phyloP scores from a whole-genome alignment of 2,888 invertebrate species.

The Pharmacophagus antenor region DNA sequence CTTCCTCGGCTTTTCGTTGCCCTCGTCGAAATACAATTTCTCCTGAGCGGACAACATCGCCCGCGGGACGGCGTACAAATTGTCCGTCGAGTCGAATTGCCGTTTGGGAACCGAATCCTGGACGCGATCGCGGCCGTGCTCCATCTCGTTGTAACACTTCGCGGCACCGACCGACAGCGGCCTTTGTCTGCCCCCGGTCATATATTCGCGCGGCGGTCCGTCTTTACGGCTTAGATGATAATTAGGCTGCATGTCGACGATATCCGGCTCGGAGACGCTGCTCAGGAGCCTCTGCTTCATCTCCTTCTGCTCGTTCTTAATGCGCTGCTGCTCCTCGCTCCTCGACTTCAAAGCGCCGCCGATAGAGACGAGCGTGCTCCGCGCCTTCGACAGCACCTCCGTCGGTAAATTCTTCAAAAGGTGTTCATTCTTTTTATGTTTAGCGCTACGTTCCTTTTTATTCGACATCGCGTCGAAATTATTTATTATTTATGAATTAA shows the following conservation, averaged over 20 bases:
- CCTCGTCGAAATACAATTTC: constrained; percentile 65
- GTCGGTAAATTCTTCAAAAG: constrained; percentile 68
- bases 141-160: constrained; percentile 59
- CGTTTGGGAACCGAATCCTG: constrained; percentile 53
- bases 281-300: constrained; percentile 64
- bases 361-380: constrained; percentile 69
- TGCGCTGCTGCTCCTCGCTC: constrained; percentile 49
- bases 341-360: constrained; percentile 73
- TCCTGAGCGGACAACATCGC: constrained; percentile 51
- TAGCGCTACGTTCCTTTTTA: constrained; percentile 58
- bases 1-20: constrained; percentile 85
- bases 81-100: constrained; percentile 62
- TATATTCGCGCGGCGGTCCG: constrained; percentile 48
- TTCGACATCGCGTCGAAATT: constrained; percentile 58
- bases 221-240: constrained; percentile 65
- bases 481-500: too few species aligned
- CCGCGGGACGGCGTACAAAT: constrained; percentile 48
- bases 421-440: constrained; percentile 67
- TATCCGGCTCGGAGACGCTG: constrained; percentile 68
- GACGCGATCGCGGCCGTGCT: constrained; percentile 48
- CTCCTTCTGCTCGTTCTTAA: constrained; percentile 65
- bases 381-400: constrained; percentile 70
- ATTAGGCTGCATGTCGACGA: constrained; percentile 55
- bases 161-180: constrained; percentile 67
- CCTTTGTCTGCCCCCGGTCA: constrained; percentile 46